A percentile compares a stretch with the other conserved stretches of the same genome.
Evolutionary conservation across 1,140 invertebrate genomes (phyloP).

Genomic region (Platorchestia sp.): DNA sequence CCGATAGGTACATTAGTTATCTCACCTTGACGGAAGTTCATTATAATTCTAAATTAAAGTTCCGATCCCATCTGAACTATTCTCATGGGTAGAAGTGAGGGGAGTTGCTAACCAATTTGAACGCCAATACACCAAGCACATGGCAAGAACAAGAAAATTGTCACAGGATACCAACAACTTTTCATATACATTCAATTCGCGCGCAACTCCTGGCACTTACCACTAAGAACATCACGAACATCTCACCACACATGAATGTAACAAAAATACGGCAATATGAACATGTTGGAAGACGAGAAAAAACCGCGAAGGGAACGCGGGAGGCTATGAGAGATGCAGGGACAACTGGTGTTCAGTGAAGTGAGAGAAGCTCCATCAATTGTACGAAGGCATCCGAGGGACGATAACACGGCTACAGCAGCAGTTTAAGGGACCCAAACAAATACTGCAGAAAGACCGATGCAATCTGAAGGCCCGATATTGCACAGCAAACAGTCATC

Average conservation of each 20-base stretch:
- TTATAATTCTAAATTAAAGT: too few species aligned
- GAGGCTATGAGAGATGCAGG: not conserved
- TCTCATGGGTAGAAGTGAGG: not conserved
- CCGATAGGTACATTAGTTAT: too few species aligned
- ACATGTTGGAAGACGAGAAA: not conserved
- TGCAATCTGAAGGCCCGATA: not conserved
- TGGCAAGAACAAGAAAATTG: not conserved
- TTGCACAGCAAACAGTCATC: conserved; percentile 6
- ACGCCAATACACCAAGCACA: not conserved
- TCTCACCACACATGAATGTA: not conserved
- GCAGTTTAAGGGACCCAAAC: not conserved
- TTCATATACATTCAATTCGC: not conserved
- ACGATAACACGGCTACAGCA: conserved; percentile 6
- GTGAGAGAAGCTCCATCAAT: not conserved
- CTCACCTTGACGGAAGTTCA: too few species aligned
- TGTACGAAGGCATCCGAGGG: not conserved
- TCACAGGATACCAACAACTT: not conserved
- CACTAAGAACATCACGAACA: not conserved
- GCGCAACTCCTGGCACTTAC: not conserved
- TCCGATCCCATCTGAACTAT: not conserved
- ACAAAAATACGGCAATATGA: not conserved
- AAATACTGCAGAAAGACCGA: conserved; percentile 7
- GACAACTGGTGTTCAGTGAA: not conserved
- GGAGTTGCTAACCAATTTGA: not conserved
- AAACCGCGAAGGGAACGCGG: not conserved